phyloP scores from a whole-genome alignment of 2,113 vertebrate species.

The Siphamia tubifer region DNA sequence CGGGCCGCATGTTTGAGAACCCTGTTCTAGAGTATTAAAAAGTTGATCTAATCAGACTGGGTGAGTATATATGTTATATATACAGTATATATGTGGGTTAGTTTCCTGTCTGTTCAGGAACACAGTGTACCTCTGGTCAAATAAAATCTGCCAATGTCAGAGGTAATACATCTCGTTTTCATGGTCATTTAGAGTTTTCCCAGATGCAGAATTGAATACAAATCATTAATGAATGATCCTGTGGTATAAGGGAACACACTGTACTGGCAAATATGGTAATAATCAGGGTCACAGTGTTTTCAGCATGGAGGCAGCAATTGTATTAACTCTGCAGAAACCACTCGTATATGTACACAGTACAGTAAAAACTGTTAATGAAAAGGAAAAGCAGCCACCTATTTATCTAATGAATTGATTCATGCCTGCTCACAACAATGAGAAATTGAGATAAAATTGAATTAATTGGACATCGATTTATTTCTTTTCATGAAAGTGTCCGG shows the following conservation, averaged over 20 bases:
- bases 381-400: background rate
- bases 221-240: constrained; percentile 22
- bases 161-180: background rate
- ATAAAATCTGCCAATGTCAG: background rate
- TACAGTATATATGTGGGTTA: too few species aligned
- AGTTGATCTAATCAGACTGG: too few species aligned
- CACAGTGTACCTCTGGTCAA: background rate
- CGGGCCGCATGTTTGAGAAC: too few species aligned
- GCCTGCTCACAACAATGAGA: too few species aligned
- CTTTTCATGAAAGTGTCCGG: too few species aligned
- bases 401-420: too few species aligned
- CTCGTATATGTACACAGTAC: background rate
- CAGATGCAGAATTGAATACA: background rate
- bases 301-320: background rate
- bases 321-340: background rate
- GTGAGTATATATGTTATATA: too few species aligned
- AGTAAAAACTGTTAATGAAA: background rate
- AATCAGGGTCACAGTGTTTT: background rate
- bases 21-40: too few species aligned
- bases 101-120: constrained; percentile 14
- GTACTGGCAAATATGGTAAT: constrained; percentile 26
- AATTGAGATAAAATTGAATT: too few species aligned
- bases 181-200: background rate
- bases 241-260: constrained; percentile 18
- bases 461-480: too few species aligned